Conservation (phyloP, 1,140 invertebrate species). For the Apocrypta bakeri region DNA sequence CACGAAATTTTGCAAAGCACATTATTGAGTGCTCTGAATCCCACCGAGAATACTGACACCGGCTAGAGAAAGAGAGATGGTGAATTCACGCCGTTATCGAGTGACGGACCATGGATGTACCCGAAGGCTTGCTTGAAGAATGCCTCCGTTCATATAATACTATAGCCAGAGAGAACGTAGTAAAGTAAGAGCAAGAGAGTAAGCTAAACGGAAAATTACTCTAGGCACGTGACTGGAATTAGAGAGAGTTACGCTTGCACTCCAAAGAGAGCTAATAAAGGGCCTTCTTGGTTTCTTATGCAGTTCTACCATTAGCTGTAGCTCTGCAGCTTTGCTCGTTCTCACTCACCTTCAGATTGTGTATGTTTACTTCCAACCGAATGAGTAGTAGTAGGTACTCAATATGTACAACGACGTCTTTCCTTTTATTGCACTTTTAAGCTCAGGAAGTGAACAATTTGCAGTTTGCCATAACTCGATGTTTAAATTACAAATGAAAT, state of each 20-base stretch:
- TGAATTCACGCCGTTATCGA: constrained; percentile 51
- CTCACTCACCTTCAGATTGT: background rate
- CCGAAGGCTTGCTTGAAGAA: background rate
- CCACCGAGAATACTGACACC: constrained; percentile 68
- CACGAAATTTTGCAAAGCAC: constrained; percentile 74
- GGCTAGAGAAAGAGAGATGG: constrained; percentile 22
- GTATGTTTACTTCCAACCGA: background rate
- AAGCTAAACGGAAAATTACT: constrained; percentile 63
- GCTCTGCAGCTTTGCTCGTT: background rate
- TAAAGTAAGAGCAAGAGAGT: constrained; percentile 40
- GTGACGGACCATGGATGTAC: constrained; percentile 57
- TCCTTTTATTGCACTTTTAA: no score
- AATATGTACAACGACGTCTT: background rate
- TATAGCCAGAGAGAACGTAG: background rate
- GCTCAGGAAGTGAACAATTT: background rate
- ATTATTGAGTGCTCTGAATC: constrained; percentile 72
- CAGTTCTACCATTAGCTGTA: background rate
- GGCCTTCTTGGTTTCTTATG: constrained; percentile 32
- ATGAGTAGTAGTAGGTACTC: background rate
- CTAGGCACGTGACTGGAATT: constrained; percentile 60
- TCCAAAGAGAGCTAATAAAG: constrained; percentile 20
- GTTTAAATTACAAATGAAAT: no score
- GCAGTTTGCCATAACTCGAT: no score
- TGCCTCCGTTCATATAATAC: background rate
- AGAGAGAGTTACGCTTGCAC: constrained; percentile 40